Base-by-base conservation (phyloP, 2,113 vertebrate species). In the Coptodon rendalli region DNA sequence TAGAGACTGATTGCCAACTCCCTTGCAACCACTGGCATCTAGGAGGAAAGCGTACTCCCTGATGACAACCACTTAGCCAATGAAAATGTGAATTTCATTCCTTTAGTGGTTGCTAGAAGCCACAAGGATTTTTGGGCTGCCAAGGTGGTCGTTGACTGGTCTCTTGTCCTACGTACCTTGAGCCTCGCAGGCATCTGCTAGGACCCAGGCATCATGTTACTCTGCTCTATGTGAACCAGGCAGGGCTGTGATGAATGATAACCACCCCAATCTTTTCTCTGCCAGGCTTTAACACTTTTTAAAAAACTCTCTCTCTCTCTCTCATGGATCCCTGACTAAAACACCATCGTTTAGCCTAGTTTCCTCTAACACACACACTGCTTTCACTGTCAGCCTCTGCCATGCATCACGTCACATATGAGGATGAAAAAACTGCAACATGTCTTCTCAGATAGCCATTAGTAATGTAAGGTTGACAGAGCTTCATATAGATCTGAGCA, bases 91-190 rank as follows among this genome's bases (percentile, higher is more conserved):
- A 27, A 73, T 45, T 16, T 4, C 7, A 27, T 14, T 45, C 3
- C 11, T 40, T 3, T 40, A 22, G 63, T 9, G 1, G 36, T 71
- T 43, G 12, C 12, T 71, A 7, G 5, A 71, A 38, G 11, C 0
- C 7, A 40, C n/a, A 0, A 40, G 12, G 36, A 1, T 43, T 0
- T 40, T 71, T n/a, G 12, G 1, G 66, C 38, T 71, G 66, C 36
- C 1, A 22, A 5, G 63, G 10, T 10, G 0, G 31, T 66, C 0
- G 2, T n/a, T 73, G 43, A 45, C 22, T 27, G 68, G 22, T 73
- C 38, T 17, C 68, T 73, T 13, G 40, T 48, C 40, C 40, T 48
- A 27, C 9, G 0, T 71, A 5, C n/a, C 66, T 73, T 40, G 61
- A 5, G 66, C 66, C 38, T 71, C 38, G 7, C 12, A 24, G 38